A percentile compares a stretch with the other conserved stretches of the same genome.
These are phyloP conservation scores for Phrynosoma blainvillii DNA, from an alignment of 2,113 vertebrate genomes.

Conservation along the genomic window DNA sequence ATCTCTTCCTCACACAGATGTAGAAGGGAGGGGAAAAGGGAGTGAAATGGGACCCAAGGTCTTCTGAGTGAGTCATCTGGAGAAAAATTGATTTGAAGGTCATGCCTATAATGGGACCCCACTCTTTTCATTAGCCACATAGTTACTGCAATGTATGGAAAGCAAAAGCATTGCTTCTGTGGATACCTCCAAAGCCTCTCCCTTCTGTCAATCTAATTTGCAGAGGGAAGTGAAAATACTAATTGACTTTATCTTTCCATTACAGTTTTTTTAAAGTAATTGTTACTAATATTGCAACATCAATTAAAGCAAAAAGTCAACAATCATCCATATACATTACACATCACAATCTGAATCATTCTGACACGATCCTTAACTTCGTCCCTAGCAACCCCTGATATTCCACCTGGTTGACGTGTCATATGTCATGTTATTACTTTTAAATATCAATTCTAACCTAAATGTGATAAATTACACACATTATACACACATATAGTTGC, in stretches of 20 bases:
- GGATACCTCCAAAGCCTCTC: neutral
- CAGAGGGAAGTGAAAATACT: neutral
- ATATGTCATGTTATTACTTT: too few species aligned
- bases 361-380: too few species aligned
- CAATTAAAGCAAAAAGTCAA: too few species aligned
- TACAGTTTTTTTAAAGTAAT: neutral
- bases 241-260: neutral
- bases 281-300: too few species aligned
- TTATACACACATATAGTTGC: too few species aligned
- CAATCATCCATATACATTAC: too few species aligned
- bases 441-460: too few species aligned
- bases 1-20: slow-evolving; percentile 1
- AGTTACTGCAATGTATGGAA: neutral
- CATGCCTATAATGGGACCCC: neutral
- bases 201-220: neutral
- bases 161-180: neutral
- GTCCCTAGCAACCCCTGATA: too few species aligned
- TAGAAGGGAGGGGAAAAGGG: neutral
- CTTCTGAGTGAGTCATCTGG: neutral
- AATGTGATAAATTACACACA: too few species aligned
- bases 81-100: neutral
- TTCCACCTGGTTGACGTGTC: too few species aligned
- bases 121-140: neutral
- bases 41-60: neutral
- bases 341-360: too few species aligned